Evolutionary conservation across 2,888 invertebrate genomes (phyloP), one percentile per base, ranked within the genome.

Genomic region (Sialis lutaria): DNA sequence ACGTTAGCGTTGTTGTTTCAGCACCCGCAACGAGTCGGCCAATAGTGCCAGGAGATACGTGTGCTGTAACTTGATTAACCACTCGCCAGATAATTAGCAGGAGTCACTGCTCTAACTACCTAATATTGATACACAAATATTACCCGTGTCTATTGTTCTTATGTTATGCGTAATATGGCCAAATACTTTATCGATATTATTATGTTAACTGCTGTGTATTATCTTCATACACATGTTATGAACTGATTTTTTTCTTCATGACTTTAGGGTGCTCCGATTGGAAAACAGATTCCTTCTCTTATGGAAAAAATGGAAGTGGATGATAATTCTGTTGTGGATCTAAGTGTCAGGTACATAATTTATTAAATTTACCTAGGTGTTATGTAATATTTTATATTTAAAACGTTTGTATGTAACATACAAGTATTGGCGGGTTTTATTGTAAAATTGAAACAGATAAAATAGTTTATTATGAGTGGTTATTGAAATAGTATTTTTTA

Each of bases 251-350:
- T 43, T 33, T 43, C 30, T 33, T 12, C 43, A 43, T 31, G 12
- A 6, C 42, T 22, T 22, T 42, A 31, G 30, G 42, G 42, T 44
- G 44, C 22, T 22, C 9, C 9, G 10, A 35, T 35, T n/a, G 35
- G 9, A 35, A 10, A 35, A 35, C 10, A 9, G 10, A 35, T 22
- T 22, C 31, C 10, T 34, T 33, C 55, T 33, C 12, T 30, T 34
- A 68, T 69, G 74, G 74, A 74, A 62, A 79, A 77, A 71, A 89
- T 89, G 88, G 88, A 89, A 67, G 79, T 86, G 63, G 45, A 45
- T 42, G 87, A 88, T 70, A 87, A 89, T 64, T 77, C 79, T 60
- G 88, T 88, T 55, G 88, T 90, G 58, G 89, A 90, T 74, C 75
- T 90, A 58, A 89, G 88, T 68, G 76, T 88, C 62, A 78, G 82